Conservation (phyloP, 2,797 vertebrate species). For the Phaenicophaeus curvirostris region DNA sequence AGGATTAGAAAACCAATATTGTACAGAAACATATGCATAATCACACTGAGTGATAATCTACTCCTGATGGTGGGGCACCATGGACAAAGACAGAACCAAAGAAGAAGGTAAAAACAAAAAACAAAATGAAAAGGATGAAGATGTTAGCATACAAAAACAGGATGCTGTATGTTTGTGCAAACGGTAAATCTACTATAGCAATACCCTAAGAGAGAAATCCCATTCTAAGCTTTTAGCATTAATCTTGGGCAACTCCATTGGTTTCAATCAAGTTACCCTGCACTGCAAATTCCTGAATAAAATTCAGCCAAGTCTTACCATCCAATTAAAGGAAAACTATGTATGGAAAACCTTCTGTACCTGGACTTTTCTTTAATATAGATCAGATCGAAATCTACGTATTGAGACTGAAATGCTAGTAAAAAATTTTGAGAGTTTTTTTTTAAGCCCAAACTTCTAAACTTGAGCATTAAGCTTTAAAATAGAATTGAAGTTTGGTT, state of each 20-base stretch:
- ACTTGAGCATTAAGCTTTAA: background rate
- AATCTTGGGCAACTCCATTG: background rate
- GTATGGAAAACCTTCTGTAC: background rate
- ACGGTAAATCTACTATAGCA: background rate
- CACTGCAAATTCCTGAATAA: background rate
- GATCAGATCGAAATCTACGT: background rate
- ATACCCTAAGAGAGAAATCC: background rate
- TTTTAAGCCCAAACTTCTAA: background rate
- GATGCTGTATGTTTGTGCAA: background rate
- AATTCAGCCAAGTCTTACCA: background rate
- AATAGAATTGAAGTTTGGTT: background rate
- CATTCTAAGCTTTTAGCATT: background rate
- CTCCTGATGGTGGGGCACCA: background rate
- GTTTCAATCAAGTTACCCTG: background rate
- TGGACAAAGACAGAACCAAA: background rate
- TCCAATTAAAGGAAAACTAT: background rate
- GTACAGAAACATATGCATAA: background rate
- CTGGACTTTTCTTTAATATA: background rate
- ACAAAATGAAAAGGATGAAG: background rate
- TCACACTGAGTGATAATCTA: rapidly evolving
- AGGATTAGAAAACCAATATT: background rate
- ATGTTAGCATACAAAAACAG: background rate
- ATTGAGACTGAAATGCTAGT: background rate
- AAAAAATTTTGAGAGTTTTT: background rate
- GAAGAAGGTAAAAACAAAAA: background rate